phyloP scores from a whole-genome alignment of 2,888 invertebrate species.

The Mechanitis messenoides region DNA sequence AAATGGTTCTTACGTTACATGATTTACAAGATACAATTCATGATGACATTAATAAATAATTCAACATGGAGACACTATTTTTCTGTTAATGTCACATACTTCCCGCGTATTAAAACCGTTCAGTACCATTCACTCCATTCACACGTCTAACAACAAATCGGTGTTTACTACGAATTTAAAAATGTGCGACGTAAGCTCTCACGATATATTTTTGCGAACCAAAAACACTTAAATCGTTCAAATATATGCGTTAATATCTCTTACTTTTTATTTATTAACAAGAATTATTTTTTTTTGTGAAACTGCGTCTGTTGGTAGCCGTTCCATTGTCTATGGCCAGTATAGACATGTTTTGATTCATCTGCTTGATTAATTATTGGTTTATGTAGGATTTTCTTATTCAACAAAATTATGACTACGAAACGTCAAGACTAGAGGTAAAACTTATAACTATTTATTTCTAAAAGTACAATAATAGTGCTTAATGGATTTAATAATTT shows the following conservation, averaged over 20 bases:
- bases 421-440: conserved; percentile 69
- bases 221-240: conserved; percentile 29
- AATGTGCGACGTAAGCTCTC: conserved; percentile 64
- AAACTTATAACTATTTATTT: conserved; percentile 51
- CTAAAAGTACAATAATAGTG: conserved; percentile 36
- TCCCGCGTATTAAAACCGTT: conserved; percentile 8
- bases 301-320: not conserved
- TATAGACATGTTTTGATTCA: conserved; percentile 5
- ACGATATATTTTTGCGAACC: conserved; percentile 44
- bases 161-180: conserved; percentile 48
- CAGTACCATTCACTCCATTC: conserved; percentile 16
- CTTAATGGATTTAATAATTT: conserved; percentile 40
- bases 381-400: conserved; percentile 19
- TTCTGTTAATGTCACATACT: not conserved
- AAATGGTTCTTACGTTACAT: conserved; percentile 2
- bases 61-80: not conserved
- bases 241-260: conserved; percentile 33
- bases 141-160: conserved; percentile 38
- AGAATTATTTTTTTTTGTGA: conserved; percentile 5
- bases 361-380: not conserved
- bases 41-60: conserved; percentile 1
- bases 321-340: not conserved
- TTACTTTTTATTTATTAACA: conserved; percentile 35
- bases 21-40: not conserved
- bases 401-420: conserved; percentile 61